Base-by-base conservation (phyloP, 1,140 invertebrate species). In the Trigoniulus corallinus region DNA sequence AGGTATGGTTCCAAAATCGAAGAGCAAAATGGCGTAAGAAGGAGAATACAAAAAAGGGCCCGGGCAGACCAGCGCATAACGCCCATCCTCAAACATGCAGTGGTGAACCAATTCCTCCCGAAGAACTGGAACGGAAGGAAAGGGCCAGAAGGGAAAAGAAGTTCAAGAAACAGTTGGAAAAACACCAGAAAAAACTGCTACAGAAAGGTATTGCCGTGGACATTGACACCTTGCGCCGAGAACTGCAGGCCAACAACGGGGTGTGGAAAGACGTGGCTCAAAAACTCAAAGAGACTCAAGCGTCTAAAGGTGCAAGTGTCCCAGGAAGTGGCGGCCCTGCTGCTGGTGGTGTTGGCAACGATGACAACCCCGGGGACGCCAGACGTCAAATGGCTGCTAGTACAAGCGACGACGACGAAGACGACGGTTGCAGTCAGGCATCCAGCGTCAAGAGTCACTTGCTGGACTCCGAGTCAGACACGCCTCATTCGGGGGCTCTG, bases 1-100 rank as follows among this genome's bases (percentile, higher is more conserved):
- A 98, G 94, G 95, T 98, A 51, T 97, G 94, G 93, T 98, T 99
- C 72, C 96, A 99, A 75, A 99, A 99, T 71, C 78, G 95, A 45
- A 74, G 95, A 48, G 95, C 95, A 15, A 98, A 98, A 71, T 98
- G 94, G 89, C 76, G 94, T 50, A 98, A 98, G 74, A 95, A 94
- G 68, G 95, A 98, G 67, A 92, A 98, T 71, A 97, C 94, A 48
- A 94, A 96, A 70, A 98, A 98, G 62, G 92, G 93, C 18, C 94
- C 94, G 0, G 94, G 94, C 0, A 78, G 94, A 66, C 94, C 94
- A 41, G 92, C 93, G 2, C 93, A 98, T 71, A 98, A 98, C 70
- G 91, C 93, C 4, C 93, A 97, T 67, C 93, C 93, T 0, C 91
- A 96, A 64, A 93, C 89, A 29, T 98, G 94, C 69, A 91, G 85